A percentile compares a stretch with the other conserved stretches of the same genome.
Evolutionary conservation across 2,797 vertebrate genomes (phyloP).

Genomic region (Sebastes itinus): DNA sequence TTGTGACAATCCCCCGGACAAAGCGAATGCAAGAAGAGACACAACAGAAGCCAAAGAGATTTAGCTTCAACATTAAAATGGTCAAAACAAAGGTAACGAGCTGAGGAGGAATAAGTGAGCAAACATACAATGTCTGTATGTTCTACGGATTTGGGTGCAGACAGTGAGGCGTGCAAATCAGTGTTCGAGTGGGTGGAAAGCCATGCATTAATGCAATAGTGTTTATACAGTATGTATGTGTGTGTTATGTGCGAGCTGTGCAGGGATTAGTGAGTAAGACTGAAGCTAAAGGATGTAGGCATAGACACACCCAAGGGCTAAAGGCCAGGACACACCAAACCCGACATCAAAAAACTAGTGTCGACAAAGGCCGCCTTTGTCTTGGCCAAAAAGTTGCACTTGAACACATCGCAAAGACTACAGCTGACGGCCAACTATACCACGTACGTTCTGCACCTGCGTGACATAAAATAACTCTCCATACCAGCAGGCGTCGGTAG

Average conservation of each 20-base stretch:
- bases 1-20: neutral
- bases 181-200: conserved; percentile 12
- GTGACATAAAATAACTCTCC: too few relatives aligned
- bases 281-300: neutral
- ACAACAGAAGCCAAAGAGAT: neutral
- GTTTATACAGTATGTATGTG: neutral
- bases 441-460: too few relatives aligned
- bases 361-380: too few relatives aligned
- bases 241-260: neutral
- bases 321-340: neutral
- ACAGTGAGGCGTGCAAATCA: neutral
- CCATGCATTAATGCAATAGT: neutral
- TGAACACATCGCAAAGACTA: too few relatives aligned
- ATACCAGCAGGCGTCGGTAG: too few relatives aligned
- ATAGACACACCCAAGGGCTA: neutral
- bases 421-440: too few relatives aligned
- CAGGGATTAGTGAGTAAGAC: neutral
- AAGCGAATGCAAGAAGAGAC: neutral
- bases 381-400: too few relatives aligned
- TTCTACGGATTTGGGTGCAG: neutral
- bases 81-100: neutral
- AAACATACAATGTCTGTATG: neutral
- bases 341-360: too few relatives aligned
- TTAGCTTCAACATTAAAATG: neutral
- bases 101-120: neutral